Conservation (phyloP, 2,888 invertebrate genomes). For the Drosophila meridiana region DNA sequence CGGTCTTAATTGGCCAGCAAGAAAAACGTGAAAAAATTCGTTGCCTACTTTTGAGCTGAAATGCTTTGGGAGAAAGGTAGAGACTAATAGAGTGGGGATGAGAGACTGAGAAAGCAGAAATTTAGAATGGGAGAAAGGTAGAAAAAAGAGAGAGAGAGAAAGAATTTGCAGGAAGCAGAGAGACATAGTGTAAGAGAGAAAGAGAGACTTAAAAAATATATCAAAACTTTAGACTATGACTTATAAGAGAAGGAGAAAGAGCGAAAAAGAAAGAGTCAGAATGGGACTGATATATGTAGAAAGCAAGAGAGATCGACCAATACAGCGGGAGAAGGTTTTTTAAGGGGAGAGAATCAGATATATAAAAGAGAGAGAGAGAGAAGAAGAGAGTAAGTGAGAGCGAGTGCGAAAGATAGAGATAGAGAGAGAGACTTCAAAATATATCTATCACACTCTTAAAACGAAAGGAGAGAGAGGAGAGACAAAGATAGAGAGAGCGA, state of each 20-base stretch:
- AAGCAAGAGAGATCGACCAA: no score
- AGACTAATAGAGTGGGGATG: background rate
- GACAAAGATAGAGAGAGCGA: background rate
- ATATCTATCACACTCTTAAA: no score
- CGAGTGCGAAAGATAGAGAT: background rate
- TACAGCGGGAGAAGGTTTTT: background rate
- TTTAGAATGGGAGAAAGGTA: background rate
- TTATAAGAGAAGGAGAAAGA: no score
- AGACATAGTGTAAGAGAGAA: background rate
- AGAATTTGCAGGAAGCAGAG: no score
- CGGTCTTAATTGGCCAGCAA: conserved; percentile 56
- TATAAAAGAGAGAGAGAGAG: background rate
- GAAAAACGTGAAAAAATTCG: conserved; percentile 33
- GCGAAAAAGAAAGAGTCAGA: no score
- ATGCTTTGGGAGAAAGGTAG: no score
- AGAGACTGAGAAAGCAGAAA: background rate
- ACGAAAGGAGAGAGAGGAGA: no score
- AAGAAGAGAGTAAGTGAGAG: background rate
- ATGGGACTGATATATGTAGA: no score
- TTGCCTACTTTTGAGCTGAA: conserved; percentile 23
- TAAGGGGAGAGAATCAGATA: no score
- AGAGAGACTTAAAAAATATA: background rate
- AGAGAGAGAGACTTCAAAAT: background rate
- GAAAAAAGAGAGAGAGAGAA: background rate
- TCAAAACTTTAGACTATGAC: no score